phyloP scores from a whole-genome alignment of 2,797 vertebrate genomes.

The Lithobates pipiens region DNA sequence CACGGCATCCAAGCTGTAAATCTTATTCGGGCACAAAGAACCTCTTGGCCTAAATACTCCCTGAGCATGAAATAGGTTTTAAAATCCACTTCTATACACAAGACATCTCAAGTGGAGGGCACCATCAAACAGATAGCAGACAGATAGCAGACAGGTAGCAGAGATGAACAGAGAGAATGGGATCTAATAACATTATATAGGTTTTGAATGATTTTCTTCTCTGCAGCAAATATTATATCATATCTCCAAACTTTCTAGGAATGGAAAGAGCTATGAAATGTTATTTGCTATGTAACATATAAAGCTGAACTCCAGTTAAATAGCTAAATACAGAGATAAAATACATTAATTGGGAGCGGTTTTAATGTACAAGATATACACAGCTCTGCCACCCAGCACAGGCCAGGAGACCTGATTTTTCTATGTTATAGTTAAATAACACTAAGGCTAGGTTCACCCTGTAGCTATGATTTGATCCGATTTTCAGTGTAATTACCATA shows the following conservation, averaged over 20 bases:
- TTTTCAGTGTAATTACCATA: too few species aligned
- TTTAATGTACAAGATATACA: neutral
- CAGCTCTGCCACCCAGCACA: neutral
- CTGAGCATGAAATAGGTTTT: conserved; percentile 20
- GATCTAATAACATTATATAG: neutral
- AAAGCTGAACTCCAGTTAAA: neutral
- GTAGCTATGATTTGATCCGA: too few species aligned
- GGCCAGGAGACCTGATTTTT: too few species aligned
- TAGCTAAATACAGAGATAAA: neutral
- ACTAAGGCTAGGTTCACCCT: too few species aligned
- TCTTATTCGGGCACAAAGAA: conserved; percentile 1
- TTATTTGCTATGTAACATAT: too few species aligned
- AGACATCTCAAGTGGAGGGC: neutral
- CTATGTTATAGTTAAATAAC: too few species aligned
- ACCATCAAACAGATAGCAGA: neutral
- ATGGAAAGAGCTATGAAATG: neutral
- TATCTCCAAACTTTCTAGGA: neutral
- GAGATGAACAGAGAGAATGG: neutral
- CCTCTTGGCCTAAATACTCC: conserved; percentile 33
- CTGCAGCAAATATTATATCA: neutral
- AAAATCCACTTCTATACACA: neutral
- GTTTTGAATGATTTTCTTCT: neutral
- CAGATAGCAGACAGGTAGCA: neutral
- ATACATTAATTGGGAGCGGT: neutral
- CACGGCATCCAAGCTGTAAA: neutral